Evolutionary conservation across 2,113 vertebrate genomes (phyloP).

Genomic region (Perognathus longimembris): DNA sequence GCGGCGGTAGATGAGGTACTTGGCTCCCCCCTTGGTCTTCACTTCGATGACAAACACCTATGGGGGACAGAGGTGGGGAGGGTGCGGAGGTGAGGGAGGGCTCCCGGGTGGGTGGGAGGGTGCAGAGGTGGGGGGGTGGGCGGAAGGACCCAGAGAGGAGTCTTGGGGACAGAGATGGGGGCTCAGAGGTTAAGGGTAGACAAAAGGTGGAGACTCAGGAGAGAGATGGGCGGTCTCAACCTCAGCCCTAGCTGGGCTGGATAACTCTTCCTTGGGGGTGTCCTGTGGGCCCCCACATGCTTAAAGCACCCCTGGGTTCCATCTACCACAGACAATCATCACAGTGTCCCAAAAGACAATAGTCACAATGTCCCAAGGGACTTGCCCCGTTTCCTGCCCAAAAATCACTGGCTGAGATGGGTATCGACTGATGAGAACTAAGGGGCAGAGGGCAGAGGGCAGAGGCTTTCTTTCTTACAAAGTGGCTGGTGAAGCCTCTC

Average conservation of each 20-base stretch:
- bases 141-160: not conserved
- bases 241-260: rapidly evolving
- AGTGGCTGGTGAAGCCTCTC: conserved; percentile 95
- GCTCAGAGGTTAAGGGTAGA: not conserved
- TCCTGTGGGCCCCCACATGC: rapidly evolving
- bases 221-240: not conserved
- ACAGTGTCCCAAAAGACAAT: not conserved
- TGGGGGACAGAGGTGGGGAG: not conserved
- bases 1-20: conserved; percentile 96
- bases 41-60: conserved; percentile 97
- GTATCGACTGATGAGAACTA: not conserved
- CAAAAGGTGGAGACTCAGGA: too few species aligned
- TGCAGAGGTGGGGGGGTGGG: too few species aligned
- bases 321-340: rapidly evolving
- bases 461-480: conserved; percentile 86
- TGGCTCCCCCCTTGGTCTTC: conserved; percentile 93
- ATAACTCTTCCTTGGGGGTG: rapidly evolving
- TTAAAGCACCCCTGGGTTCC: not conserved
- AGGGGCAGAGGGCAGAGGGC: not conserved
- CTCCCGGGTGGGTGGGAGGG: not conserved
- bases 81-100: too few species aligned
- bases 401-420: not conserved
- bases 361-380: not conserved
- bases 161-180: not conserved
- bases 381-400: too few species aligned